Percentiles rank a stretch among this genome's conserved stretches.
Conservation (phyloP, 92 coral and sea anemone genomes). For the Diadumene lineata region DNA sequence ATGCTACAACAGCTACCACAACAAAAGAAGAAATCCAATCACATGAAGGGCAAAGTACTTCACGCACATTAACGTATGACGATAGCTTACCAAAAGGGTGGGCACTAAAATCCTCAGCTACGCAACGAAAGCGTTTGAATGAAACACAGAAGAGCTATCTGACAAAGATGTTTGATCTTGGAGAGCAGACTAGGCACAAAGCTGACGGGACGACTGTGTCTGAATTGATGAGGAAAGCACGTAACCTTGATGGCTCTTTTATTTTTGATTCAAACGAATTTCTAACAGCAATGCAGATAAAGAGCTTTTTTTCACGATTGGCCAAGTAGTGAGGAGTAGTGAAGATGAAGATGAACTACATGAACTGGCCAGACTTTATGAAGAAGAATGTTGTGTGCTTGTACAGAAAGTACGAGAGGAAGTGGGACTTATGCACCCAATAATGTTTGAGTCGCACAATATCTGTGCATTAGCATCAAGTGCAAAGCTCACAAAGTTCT, state of each 20-base stretch:
- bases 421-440: conserved; percentile 30
- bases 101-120: conserved; percentile 47
- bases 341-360: background rate
- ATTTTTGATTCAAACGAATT: conserved; percentile 1
- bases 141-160: conserved; percentile 53
- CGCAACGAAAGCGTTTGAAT: conserved; percentile 36
- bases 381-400: conserved; percentile 14
- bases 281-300: conserved; percentile 7
- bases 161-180: conserved; percentile 28
- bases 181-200: background rate
- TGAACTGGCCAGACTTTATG: conserved; percentile 16
- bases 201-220: background rate
- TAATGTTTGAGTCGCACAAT: conserved; percentile 40
- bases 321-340: background rate
- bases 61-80: background rate
- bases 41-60: conserved; percentile 11
- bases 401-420: conserved; percentile 16
- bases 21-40: conserved; percentile 19
- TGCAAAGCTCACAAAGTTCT: conserved; percentile 41
- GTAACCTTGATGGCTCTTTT: conserved; percentile 22
- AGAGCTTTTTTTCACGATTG: conserved; percentile 16
- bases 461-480: conserved; percentile 34
- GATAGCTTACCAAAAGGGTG: conserved; percentile 41
- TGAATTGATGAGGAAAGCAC: background rate
- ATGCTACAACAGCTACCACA: conserved; percentile 6